A percentile compares a stretch with the other conserved stretches of the same genome.
phyloP scores from a whole-genome alignment of 1,140 invertebrate species.

The Zaprionus ghesquierei region DNA sequence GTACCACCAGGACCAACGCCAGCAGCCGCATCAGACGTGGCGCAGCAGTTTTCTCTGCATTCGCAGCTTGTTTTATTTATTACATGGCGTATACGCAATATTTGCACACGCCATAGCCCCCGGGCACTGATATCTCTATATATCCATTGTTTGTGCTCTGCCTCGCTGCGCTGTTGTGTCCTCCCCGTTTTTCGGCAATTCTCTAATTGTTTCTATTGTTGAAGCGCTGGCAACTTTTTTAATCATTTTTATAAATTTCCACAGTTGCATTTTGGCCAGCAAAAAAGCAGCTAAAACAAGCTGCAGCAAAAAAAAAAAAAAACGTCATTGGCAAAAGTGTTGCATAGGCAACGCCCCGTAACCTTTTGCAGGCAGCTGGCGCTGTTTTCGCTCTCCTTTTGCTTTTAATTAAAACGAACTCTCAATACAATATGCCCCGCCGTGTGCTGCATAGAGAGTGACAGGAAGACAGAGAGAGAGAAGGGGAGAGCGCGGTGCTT shows the following conservation, averaged over 20 bases:
- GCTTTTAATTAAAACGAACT: constrained; percentile 78
- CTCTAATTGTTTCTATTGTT: constrained; percentile 71
- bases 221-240: constrained; percentile 63
- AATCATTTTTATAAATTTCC: constrained; percentile 73
- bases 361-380: constrained; percentile 42
- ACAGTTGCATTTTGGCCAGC: constrained; percentile 9
- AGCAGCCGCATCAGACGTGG: neutral
- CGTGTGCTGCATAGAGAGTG: neutral
- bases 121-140: constrained; percentile 34
- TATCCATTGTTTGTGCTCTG: constrained; percentile 36
- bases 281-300: constrained; percentile 10
- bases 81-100: constrained; percentile 74
- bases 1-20: constrained; percentile 34
- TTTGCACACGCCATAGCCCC: constrained; percentile 30
- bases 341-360: constrained; percentile 48
- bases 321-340: constrained; percentile 31
- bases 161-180: constrained; percentile 13
- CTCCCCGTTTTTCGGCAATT: constrained; percentile 63
- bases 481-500: neutral
- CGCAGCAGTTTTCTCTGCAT: constrained; percentile 22
- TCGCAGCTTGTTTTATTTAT: constrained; percentile 62
- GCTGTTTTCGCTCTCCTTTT: constrained; percentile 43
- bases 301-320: constrained; percentile 1
- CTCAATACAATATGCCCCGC: constrained; percentile 75
- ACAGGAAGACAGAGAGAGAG: neutral